Evolutionary conservation across 2,888 invertebrate genomes (phyloP).

Genomic region (Plemyria rubiginata): DNA sequence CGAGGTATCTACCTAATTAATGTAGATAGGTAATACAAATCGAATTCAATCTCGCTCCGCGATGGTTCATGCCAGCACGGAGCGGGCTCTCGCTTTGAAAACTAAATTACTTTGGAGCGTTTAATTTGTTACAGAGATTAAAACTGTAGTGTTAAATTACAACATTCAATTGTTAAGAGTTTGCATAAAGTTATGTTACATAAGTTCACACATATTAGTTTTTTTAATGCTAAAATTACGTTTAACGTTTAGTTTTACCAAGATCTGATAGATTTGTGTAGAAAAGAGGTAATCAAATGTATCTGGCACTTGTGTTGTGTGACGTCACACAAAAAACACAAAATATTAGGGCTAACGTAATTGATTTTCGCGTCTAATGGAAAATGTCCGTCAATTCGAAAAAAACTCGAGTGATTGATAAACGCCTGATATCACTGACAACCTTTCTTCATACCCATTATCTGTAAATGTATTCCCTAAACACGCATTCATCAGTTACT

Average conservation of each 20-base stretch:
- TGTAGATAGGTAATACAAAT: constrained; percentile 1
- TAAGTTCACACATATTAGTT: constrained; percentile 28
- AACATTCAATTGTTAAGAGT: constrained; percentile 41
- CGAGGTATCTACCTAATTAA: constrained; percentile 31
- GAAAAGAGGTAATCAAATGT: too few species aligned
- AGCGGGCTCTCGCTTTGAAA: constrained; percentile 24
- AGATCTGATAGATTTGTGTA: too few species aligned
- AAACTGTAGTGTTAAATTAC: constrained; percentile 43
- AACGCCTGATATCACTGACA: constrained; percentile 32
- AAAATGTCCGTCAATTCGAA: constrained; percentile 27
- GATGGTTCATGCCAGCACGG: constrained; percentile 10
- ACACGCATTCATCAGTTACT: too few species aligned
- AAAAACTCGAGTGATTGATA: constrained; percentile 37
- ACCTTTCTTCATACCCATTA: constrained; percentile 35
- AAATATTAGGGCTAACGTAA: too few species aligned
- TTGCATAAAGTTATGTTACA: constrained; percentile 43
- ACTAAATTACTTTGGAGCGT: constrained; percentile 27
- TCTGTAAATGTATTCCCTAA: constrained; percentile 32
- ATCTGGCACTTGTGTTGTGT: too few species aligned
- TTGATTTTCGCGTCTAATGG: constrained; percentile 21
- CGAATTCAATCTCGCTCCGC: constrained; percentile 32
- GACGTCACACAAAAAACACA: too few species aligned
- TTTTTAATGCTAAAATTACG: background rate
- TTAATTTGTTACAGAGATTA: constrained; percentile 36
- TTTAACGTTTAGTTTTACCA: too few species aligned